Evolutionary conservation across 1,140 invertebrate species (phyloP), one percentile per base, ranked within the genome.

Genomic region (Orchesella cincta): DNA sequence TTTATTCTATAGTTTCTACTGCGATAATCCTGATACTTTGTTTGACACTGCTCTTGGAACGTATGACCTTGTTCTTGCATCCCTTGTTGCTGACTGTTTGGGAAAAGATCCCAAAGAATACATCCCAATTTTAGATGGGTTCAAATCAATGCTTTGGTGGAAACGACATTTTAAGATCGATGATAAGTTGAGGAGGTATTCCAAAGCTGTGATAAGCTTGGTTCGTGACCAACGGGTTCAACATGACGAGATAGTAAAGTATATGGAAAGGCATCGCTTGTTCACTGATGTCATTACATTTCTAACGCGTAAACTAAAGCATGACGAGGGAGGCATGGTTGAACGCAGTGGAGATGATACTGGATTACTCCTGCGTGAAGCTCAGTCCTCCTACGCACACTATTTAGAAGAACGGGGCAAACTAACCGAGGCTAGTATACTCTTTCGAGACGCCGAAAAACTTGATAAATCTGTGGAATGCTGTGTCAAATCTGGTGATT

Each of bases 81-180:
- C 78, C 28, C 29, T 80, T n/a, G 79, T 82, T 1, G 78, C 79
- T 23, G 81, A 82, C 73, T 82, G 81, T 74, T 29, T 82, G 1
- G 77, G 77, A 26, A 80, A 80, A 51, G 81, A 82, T 57, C 81
- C 81, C 0, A 82, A 82, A 57, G 81, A 82, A 34, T 82, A 80
- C 39, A 46, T 82, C 16, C 81, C 81, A 46, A 79, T 80, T 72
- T 67, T 82, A n/a, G 77, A 82, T 39, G 79, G 79, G 46, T 76
- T 79, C 14, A 51, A 62, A 28, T 23, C n/a, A 1, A 52, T 79
- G 33, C 46, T 54, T 16, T 5, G 20, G 1, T 12, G 31, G 16
- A 80, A 79, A 73, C 62, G 62, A 67, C 31, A n/a, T 8, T 82
- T 76, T 33, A 77, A 76, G 35, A 80, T 82, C 67, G 79, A 82